Conservation (phyloP, 2,113 vertebrate genomes). For the Australoheros scitulus region DNA sequence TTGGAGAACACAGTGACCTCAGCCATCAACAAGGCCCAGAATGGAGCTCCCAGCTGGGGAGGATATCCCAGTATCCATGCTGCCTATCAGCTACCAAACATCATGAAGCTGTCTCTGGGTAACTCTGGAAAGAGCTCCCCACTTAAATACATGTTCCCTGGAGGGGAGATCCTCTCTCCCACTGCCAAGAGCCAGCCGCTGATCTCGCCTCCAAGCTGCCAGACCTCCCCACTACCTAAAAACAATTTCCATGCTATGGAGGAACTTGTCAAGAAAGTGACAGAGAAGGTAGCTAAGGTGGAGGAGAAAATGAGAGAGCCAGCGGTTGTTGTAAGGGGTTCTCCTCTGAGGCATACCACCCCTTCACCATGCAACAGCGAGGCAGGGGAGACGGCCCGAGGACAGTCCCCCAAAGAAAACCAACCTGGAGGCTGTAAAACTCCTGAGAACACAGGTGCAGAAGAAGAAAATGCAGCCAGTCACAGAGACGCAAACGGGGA, state of each 20-base stretch:
- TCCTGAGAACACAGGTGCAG: conserved; percentile 80
- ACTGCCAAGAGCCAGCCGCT: conserved; percentile 87
- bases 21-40: conserved; percentile 99
- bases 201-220: conserved; percentile 88
- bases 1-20: conserved; percentile 98
- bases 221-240: conserved; percentile 94
- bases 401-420: conserved; percentile 83
- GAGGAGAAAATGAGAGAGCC: conserved; percentile 96
- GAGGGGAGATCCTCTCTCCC: conserved; percentile 87
- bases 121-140: conserved; percentile 88
- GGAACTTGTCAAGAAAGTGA: conserved; percentile 97
- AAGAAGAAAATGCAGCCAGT: conserved; percentile 74
- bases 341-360: conserved; percentile 85
- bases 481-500: conserved; percentile 86
- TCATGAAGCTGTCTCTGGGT: conserved; percentile 96
- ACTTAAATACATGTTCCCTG: conserved; percentile 90
- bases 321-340: conserved; percentile 78
- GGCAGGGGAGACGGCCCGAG: conserved; percentile 83
- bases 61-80: conserved; percentile 99
- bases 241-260: conserved; percentile 99
- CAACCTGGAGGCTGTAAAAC: conserved; percentile 84
- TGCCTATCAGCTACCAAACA: conserved; percentile 97
- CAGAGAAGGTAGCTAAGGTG: conserved; percentile 96
- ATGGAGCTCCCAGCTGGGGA: conserved; percentile 97
- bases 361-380: conserved; percentile 94